Conservation (phyloP, 2,888 invertebrate genomes). For the Ischnura elegans region DNA sequence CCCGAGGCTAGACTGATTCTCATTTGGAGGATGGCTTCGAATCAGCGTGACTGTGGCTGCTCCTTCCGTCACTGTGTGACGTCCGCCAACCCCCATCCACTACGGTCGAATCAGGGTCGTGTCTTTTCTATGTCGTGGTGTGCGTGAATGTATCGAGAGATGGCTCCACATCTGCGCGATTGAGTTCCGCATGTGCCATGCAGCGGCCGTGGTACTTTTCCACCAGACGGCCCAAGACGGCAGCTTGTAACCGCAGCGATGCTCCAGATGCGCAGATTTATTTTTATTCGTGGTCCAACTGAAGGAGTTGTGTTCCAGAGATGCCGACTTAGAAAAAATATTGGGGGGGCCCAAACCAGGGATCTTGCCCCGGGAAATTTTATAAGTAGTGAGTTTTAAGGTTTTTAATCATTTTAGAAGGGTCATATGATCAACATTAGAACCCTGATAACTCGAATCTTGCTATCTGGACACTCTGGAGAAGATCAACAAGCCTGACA, state of each 20-base stretch:
- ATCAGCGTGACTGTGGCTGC: background rate
- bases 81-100: too few species aligned
- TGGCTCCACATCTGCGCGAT: background rate
- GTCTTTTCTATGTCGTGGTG: too few species aligned
- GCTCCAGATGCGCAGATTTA: background rate
- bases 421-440: too few species aligned
- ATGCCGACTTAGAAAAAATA: too few species aligned
- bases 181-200: background rate
- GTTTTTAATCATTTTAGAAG: too few species aligned
- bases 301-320: too few species aligned
- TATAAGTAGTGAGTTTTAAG: too few species aligned
- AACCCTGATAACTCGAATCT: too few species aligned
- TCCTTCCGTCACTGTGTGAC: slow-evolving; percentile 8
- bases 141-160: background rate
- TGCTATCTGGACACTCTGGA: too few species aligned
- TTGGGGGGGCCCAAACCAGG: too few species aligned
- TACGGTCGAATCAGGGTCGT: background rate
- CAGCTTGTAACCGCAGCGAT: background rate
- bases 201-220: background rate
- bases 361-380: too few species aligned
- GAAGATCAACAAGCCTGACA: too few species aligned
- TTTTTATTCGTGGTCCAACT: background rate
- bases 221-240: background rate
- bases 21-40: background rate
- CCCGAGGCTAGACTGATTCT: background rate